Base-by-base conservation (phyloP, 1,140 invertebrate genomes). In the Schlechtendalia chinensis region DNA sequence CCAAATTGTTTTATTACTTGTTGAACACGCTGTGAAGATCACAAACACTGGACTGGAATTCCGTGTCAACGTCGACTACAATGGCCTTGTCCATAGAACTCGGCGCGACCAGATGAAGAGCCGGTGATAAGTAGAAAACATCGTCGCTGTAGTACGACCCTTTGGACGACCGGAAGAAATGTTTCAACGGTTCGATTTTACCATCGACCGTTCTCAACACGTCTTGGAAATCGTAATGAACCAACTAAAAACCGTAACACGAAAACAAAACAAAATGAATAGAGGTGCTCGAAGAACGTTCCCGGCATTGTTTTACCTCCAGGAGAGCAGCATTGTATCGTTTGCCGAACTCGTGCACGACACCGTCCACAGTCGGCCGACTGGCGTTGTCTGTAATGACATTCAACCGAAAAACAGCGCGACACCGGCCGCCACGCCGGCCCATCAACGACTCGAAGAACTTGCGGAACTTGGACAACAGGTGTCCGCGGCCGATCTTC, bases 131-230 rank as follows among this genome's bases (percentile, higher is more conserved):
- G 84, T 93, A 95, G 84, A 95, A 96, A 1, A 95, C 85, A 1
- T 91, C 89, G 86, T 94, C 92, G 75, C 91, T 93, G 84, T 94
- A 95, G 84, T 95, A 95, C 1, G 92, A 90, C 82, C 92, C 91
- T 75, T 91, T 91, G 83, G 90, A 90, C 56, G 90, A 91, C 83
- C 91, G 94, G 85, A 95, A 94, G 84, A 91, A 89, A 22, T 90
- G 89, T 74, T 91, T 91, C 89, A 95, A 90, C 32, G 89, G 87
- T 11, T 87, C 86, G 3, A 94, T 89, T 82, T 93, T 90, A 82
- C 90, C 88, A 67, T 89, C 85, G 45, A 94, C 86, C 82, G 89
- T 86, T 45, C 85, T 85, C 12, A 90, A 88, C 81, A 92, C 85
- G 67, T 88, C 84, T 81, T 90, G 87, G 24, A 93, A 88, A 86